Evolutionary conservation across 2,888 invertebrate genomes (phyloP).

Genomic region (Miltochrista miniata): DNA sequence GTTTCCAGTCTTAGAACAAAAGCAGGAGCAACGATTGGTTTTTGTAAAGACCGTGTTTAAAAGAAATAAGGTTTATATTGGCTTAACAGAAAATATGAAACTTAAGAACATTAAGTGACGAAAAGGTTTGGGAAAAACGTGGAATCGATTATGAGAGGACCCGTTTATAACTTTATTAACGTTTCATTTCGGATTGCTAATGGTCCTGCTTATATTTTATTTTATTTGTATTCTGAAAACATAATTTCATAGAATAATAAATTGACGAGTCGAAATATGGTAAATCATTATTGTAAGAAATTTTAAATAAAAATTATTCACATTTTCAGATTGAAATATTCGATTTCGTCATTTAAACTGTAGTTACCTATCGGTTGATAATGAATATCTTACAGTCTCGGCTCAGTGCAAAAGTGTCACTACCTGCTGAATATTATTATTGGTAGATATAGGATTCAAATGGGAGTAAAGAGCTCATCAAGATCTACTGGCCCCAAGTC

Average conservation of each 20-base stretch:
- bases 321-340: no score
- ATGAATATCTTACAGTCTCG: no score
- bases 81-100: slow-evolving; percentile 40
- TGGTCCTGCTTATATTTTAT: slow-evolving; percentile 18
- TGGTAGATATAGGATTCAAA: no score
- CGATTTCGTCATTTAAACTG: no score
- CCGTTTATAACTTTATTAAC: slow-evolving; percentile 32
- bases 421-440: no score
- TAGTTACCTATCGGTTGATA: no score
- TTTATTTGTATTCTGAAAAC: slow-evolving; percentile 11
- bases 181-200: slow-evolving; percentile 27
- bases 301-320: no score
- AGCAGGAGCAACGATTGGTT: slow-evolving; percentile 39
- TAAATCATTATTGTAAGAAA: no score
- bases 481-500: no score
- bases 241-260: not conserved
- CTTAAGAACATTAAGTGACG: slow-evolving; percentile 62
- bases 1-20: slow-evolving; percentile 69
- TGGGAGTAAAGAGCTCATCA: no score
- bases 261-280: no score
- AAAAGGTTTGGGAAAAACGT: slow-evolving; percentile 49
- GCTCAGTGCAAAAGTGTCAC: no score
- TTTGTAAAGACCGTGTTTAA: slow-evolving; percentile 41
- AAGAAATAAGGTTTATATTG: slow-evolving; percentile 48
- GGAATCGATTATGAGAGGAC: slow-evolving; percentile 37